These are phyloP conservation scores for Ianthella basta DNA, from an alignment of 37 sponge, comb jelly and placozoan species.

Conservation along the genomic window DNA sequence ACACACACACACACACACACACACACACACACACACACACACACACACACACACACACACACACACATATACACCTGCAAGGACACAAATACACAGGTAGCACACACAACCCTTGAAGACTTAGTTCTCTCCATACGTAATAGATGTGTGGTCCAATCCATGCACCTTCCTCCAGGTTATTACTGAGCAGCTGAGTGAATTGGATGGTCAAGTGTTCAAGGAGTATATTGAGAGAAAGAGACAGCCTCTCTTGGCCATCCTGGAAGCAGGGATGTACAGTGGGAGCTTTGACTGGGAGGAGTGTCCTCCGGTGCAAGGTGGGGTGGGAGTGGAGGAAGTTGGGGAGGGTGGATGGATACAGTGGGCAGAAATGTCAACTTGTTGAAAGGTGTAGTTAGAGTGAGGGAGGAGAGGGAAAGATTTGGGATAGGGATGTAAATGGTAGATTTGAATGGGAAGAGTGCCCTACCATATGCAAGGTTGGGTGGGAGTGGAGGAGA, in stretches of 20 bases:
- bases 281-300: conserved; percentile 83
- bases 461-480: no score
- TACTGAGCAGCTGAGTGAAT: conserved; percentile 40
- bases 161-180: conserved; percentile 35
- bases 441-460: no score
- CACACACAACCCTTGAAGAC: no score
- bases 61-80: background rate
- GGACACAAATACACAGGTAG: no score
- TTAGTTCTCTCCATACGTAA: no score
- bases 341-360: no score
- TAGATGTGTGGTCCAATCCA: background rate
- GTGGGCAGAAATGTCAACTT: no score
- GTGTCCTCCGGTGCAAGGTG: conserved; percentile 38
- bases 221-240: conserved; percentile 76
- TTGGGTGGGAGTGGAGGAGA: no score
- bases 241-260: conserved; percentile 42
- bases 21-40: background rate
- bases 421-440: no score
- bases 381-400: no score
- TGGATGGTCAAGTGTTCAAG: conserved; percentile 71
- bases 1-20: background rate
- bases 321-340: background rate
- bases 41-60: background rate
- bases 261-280: conserved; percentile 64
- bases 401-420: no score